Evolutionary conservation across 2,113 vertebrate species (phyloP), one percentile per base, ranked within the genome.

Genomic region (Calyptommatus sinebrachiatus): DNA sequence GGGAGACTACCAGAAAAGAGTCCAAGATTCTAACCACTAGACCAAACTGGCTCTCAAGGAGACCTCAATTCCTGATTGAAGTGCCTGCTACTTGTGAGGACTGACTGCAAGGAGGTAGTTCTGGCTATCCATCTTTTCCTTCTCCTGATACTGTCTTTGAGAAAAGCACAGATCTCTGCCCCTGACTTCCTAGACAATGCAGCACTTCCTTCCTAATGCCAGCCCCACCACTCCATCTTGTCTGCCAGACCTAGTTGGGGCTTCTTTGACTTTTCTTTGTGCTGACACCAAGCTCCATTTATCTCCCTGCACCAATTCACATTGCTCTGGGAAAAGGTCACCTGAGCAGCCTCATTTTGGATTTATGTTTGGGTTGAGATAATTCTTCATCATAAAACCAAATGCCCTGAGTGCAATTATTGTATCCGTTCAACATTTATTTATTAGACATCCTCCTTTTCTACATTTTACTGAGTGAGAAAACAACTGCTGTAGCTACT

Each of bases 311-410:
- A 4, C 87, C 80, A 84, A 75, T 46, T 62, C 8, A 0, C 80
- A n/a, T 3, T 0, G 77, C 84, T 88, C 71, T 18, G 1, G 73
- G 84, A 80, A 89, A 91, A 92, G 89, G 89, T 91, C 89, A 86
- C 66, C 63, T 31, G 71, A 71, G 83, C 88, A 86, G 5, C 3
- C 80, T 70, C 71, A 76, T 71, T 77, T 85, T 84, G 78, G 81
- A 84, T 87, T 92, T 87, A n/a, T 84, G 82, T 71, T 89, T 68
- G 31, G 74, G 80, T 76, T 79, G 86, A 68, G 79, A 84, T 70
- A 83, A 77, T 80, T 89, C 84, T 81, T 79, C 74, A 50, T 83
- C 76, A 60, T 45, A 82, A 86, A 86, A 12, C 76, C 71, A 22
- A 83, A 67, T 74, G 53, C 66, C 69, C 29, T 60, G 26, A 1